phyloP scores from a whole-genome alignment of 2,797 vertebrate species.

The Triplophysa bombifrons region DNA sequence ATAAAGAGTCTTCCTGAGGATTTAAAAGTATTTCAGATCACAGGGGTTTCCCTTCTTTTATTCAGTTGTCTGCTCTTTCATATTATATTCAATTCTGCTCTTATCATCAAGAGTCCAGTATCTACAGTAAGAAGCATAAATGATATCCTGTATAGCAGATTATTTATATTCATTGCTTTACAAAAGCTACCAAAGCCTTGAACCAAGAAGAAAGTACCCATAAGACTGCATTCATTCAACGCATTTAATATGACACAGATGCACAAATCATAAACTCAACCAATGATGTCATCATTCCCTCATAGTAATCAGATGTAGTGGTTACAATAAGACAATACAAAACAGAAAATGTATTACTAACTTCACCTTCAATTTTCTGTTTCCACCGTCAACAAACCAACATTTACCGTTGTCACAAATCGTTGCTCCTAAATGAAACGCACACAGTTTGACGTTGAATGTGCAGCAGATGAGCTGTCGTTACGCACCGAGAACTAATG shows the following conservation, averaged over 20 bases:
- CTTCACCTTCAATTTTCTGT: not conserved
- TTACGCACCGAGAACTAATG: conserved; percentile 16
- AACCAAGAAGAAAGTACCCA: not conserved
- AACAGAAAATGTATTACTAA: not conserved
- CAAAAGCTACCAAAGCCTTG: not conserved
- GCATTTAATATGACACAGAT: not conserved
- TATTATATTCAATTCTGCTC: not conserved
- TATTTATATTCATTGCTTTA: not conserved
- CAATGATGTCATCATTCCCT: not conserved
- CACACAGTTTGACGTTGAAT: conserved; percentile 4
- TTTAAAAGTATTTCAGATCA: conserved; percentile 29
- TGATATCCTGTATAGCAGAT: not conserved
- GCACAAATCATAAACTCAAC: not conserved
- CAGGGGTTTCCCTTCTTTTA: conserved; percentile 8
- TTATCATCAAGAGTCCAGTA: conserved; percentile 24
- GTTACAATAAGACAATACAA: conserved; percentile 4
- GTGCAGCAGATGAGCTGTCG: conserved; percentile 23
- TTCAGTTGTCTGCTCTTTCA: not conserved
- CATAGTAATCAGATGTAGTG: not conserved
- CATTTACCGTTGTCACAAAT: conserved; percentile 13
- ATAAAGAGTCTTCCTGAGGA: conserved; percentile 4
- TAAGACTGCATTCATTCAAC: not conserved
- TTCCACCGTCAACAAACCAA: conserved; percentile 7
- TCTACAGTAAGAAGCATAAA: conserved; percentile 1
- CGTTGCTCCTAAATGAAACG: not conserved